A percentile compares a stretch with the other conserved stretches of the same genome.
phyloP scores from a whole-genome alignment of 2,113 vertebrate species.

The Penelope pileata region DNA sequence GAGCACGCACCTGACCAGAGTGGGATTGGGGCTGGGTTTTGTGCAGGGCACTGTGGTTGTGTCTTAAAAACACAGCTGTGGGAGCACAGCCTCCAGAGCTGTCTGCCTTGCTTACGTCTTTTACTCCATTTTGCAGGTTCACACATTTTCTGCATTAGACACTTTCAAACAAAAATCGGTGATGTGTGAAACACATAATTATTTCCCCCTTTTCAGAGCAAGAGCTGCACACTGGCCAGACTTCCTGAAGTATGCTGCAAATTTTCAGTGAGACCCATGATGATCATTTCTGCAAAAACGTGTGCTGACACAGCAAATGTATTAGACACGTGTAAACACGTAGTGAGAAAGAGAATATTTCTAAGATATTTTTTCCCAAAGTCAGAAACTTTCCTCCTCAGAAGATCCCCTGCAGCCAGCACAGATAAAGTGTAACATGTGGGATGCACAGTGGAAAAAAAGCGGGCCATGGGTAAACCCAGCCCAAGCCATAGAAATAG shows the following conservation, averaged over 20 bases:
- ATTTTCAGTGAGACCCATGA: background rate
- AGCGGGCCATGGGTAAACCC: background rate
- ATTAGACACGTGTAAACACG: background rate
- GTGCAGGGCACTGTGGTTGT: background rate
- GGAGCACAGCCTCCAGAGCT: background rate
- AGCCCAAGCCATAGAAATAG: background rate
- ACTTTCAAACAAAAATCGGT: background rate
- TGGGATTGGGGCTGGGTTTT: background rate
- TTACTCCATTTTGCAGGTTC: background rate
- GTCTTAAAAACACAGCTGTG: background rate
- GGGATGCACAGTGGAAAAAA: background rate
- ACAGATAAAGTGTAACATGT: background rate
- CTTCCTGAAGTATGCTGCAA: background rate
- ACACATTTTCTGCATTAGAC: background rate
- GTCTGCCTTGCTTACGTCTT: background rate
- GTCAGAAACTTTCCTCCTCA: background rate
- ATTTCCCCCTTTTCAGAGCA: background rate
- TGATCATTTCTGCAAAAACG: background rate
- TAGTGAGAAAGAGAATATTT: background rate
- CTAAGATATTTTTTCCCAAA: background rate
- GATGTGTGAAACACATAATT: background rate
- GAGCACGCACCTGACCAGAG: accelerated
- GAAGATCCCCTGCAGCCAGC: background rate
- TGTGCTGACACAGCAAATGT: background rate
- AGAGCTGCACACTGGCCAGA: background rate